Base-by-base conservation (phyloP, 1,140 invertebrate species). In the Leptonema lineaticorne region DNA sequence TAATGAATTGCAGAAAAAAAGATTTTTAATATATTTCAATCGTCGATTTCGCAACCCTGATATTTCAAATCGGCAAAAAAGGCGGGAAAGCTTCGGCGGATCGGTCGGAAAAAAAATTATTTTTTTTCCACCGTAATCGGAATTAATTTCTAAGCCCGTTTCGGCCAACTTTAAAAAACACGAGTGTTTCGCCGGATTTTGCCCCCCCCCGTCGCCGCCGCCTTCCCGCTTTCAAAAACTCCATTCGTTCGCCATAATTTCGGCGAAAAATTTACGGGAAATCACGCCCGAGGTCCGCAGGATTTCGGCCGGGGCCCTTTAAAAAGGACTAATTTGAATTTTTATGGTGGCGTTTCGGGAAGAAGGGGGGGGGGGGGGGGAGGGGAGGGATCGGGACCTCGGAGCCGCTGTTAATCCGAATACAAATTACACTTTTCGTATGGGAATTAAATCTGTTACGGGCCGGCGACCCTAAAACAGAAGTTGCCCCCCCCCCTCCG, bases 281-380 rank as follows among this genome's bases (percentile, higher is more conserved):
- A 63, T 48, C 62, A 63, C 24, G 62, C n/a, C 26, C 37, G 37
- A 22, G 37, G 26, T 29, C 20, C 33, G 37, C 16, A 14, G 37
- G 16, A 41, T 41, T 41, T 41, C 16, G 37, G 8, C 63, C 0
- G 48, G 63, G 41, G 11, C 48, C 24, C 57, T 69, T 65, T 59
- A 66, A 68, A 68, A 69, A 69, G 63, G 68, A 60, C 68, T 69
- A 65, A 69, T 69, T 69, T 69, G 68, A 69, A 65, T 69, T 69
- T 69, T 69, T 69, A 69, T 60, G 56, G 68, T 57, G 26, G 58
- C 33, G 50, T n/a, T 45, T 48, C 22, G 22, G 24, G 24, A n/a
- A n/a, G n/a, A n/a, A n/a, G n/a, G n/a, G n/a, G n/a, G n/a, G n/a
- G n/a, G n/a, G n/a, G n/a, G n/a, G n/a, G n/a, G n/a, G n/a, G n/a